A percentile compares a stretch with the other conserved stretches of the same genome.
Evolutionary conservation across 2,797 vertebrate genomes (phyloP).

Genomic region (Euphonia xanthogaster): DNA sequence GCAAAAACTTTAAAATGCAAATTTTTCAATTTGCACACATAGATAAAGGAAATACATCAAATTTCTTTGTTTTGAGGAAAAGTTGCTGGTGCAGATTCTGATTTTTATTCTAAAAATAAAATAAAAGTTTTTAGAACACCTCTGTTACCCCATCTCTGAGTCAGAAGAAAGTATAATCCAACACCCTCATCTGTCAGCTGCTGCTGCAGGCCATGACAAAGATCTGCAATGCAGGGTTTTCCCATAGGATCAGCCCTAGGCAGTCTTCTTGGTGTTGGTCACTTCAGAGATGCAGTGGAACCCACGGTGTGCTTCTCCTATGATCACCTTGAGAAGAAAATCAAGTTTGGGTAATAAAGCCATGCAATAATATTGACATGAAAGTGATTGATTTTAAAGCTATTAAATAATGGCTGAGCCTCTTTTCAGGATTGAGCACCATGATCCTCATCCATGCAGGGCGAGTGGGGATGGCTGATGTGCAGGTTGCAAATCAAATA

Average conservation of each 20-base stretch:
- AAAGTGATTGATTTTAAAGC: neutral
- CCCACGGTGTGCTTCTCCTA: neutral
- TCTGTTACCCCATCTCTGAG: neutral
- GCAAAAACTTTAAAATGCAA: neutral
- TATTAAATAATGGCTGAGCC: neutral
- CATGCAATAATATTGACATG: neutral
- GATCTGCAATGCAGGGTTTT: fast-evolving
- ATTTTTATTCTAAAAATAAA: neutral
- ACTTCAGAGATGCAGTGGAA: neutral
- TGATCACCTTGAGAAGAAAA: neutral
- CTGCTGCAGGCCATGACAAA: neutral
- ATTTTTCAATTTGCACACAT: neutral
- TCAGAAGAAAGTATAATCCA: neutral
- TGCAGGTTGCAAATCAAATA: neutral
- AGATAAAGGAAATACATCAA: neutral
- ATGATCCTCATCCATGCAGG: neutral
- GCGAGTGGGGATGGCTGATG: neutral
- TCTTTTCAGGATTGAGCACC: neutral
- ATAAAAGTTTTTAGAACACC: neutral
- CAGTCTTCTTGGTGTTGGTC: neutral
- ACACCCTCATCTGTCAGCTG: neutral
- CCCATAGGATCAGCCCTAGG: neutral
- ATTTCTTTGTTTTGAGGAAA: neutral
- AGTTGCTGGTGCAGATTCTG: neutral
- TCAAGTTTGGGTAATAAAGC: neutral